phyloP scores from a whole-genome alignment of 2,113 vertebrate genomes.

The Eurypyga helias region DNA sequence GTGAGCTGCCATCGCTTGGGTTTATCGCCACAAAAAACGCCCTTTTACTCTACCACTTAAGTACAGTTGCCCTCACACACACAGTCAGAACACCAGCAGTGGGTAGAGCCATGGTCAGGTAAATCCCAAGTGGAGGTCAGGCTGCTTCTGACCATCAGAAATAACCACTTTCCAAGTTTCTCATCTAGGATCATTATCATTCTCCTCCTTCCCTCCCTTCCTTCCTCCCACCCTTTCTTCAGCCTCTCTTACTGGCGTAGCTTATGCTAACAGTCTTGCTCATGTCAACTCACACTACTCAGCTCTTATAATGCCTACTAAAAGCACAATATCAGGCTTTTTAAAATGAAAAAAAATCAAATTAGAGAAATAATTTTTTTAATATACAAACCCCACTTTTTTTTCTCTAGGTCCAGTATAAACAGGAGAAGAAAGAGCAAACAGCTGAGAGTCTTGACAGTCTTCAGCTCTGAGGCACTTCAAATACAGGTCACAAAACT shows the following conservation, averaged over 20 bases:
- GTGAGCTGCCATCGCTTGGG: background rate
- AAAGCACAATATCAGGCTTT: background rate
- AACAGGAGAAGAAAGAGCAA: background rate
- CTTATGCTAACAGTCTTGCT: background rate
- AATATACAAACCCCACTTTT: background rate
- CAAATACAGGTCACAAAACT: background rate
- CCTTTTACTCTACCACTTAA: background rate
- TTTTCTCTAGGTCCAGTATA: background rate
- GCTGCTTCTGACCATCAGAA: background rate
- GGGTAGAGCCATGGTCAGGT: background rate
- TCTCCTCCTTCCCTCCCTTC: too few relatives aligned
- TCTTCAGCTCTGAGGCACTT: background rate
- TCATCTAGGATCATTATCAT: background rate
- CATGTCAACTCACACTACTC: background rate
- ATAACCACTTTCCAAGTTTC: background rate
- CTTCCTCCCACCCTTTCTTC: accelerated
- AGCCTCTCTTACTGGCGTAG: background rate
- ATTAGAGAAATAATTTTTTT: background rate
- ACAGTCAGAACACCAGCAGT: background rate
- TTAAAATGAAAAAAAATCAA: background rate
- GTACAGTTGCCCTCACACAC: background rate
- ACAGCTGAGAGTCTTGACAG: background rate
- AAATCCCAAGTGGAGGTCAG: background rate
- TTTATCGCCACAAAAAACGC: background rate
- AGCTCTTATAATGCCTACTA: background rate